Percentiles rank a stretch among this genome's conserved stretches.
Evolutionary conservation across 2,113 vertebrate species (phyloP).

Genomic region (Acanthochromis polyacanthus): DNA sequence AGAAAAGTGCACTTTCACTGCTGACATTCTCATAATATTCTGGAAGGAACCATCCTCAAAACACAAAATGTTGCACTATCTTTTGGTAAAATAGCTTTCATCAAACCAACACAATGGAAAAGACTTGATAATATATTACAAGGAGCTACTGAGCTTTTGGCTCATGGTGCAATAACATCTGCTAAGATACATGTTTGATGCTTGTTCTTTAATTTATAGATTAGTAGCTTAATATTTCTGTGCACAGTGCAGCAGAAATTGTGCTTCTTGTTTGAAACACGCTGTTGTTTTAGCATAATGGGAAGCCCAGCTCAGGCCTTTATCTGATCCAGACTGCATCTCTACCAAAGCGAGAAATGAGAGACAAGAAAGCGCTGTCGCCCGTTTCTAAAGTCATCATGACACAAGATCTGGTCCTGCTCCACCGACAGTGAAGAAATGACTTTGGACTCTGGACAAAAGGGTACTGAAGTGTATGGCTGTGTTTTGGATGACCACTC

Average conservation of each 20-base stretch:
- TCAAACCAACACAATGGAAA: too few species aligned
- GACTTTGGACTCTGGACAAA: background rate
- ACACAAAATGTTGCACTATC: too few species aligned
- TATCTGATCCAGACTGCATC: background rate
- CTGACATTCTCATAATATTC: too few species aligned
- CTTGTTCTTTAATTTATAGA: too few species aligned
- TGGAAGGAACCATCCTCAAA: too few species aligned
- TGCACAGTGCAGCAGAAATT: too few species aligned
- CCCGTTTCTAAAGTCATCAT: constrained; percentile 18
- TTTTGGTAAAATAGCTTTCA: too few species aligned
- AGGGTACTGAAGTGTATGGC: background rate
- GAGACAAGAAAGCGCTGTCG: constrained; percentile 6
- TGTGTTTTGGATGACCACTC: constrained; percentile 12
- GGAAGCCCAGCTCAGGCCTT: constrained; percentile 1
- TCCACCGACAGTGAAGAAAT: constrained; percentile 11
- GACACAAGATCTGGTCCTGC: constrained; percentile 19
- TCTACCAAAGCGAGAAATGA: constrained; percentile 20
- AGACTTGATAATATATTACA: too few species aligned
- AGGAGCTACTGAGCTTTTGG: too few species aligned
- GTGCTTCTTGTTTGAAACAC: background rate
- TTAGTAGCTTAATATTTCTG: too few species aligned
- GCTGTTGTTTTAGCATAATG: background rate
- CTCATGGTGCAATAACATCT: background rate
- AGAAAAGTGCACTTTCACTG: too few species aligned
- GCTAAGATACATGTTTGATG: too few species aligned